These are phyloP conservation scores for Drosophila imparisetae DNA, from an alignment of 2,888 invertebrate genomes.

Conservation along the genomic window DNA sequence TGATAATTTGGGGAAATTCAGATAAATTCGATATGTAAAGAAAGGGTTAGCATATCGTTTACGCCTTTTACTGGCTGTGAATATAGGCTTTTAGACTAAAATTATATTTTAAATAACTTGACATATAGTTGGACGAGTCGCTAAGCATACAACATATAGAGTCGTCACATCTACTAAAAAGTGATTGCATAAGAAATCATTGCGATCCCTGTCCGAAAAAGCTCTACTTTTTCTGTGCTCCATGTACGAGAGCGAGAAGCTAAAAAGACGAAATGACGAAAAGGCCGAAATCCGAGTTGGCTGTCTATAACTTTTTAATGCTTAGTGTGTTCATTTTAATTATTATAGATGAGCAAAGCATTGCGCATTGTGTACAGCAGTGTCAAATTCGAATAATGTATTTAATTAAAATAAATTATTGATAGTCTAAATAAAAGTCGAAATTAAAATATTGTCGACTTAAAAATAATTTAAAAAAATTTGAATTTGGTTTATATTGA, in stretches of 20 bases:
- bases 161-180: neutral
- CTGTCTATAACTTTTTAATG: neutral
- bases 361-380: neutral
- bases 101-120: neutral
- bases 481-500: neutral
- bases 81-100: neutral
- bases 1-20: neutral
- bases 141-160: neutral
- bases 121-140: neutral
- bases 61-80: neutral
- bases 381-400: neutral
- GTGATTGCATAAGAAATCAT: neutral
- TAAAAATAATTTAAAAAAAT: neutral
- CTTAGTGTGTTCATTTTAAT: neutral
- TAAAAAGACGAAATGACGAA: neutral
- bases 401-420: neutral
- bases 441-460: neutral
- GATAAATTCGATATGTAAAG: neutral
- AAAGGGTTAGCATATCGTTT: neutral
- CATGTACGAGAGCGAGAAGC: neutral
- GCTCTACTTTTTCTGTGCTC: neutral
- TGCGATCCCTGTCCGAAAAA: neutral
- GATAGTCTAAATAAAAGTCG: neutral
- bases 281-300: neutral
- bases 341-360: neutral